Evolutionary conservation across 2,888 invertebrate species (phyloP).

Genomic region (Prosapia bicincta): DNA sequence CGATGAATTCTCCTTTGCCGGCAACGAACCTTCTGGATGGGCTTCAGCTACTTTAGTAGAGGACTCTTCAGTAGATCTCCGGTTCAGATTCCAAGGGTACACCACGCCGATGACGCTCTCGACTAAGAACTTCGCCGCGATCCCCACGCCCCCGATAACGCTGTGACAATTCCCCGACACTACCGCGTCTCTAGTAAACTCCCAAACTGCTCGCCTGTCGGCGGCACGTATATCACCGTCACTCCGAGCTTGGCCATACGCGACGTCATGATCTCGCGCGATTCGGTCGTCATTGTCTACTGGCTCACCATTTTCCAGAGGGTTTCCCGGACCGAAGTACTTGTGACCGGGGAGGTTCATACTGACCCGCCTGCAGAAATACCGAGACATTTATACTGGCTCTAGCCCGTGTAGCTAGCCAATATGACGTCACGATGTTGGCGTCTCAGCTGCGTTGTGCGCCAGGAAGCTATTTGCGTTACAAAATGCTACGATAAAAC

Average conservation of each 20-base stretch:
- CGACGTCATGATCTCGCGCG: conserved; percentile 29
- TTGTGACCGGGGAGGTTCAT: conserved; percentile 2
- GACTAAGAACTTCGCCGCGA: not conserved
- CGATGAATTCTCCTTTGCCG: too few species aligned
- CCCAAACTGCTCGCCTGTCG: conserved; percentile 26
- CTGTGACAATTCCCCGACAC: not conserved
- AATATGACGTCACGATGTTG: too few species aligned
- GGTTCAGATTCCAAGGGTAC: too few species aligned
- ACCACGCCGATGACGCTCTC: not conserved
- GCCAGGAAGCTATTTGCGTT: too few species aligned
- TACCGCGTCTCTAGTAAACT: conserved; percentile 7
- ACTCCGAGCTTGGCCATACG: conserved; percentile 27
- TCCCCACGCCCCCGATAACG: not conserved
- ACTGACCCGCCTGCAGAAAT: too few species aligned
- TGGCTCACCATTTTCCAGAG: conserved; percentile 25
- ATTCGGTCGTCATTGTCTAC: conserved; percentile 32
- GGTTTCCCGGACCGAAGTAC: conserved; percentile 32
- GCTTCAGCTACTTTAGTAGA: too few species aligned
- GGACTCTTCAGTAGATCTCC: too few species aligned
- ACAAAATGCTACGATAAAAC: too few species aligned
- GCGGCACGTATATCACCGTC: conserved; percentile 25
- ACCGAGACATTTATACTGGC: too few species aligned
- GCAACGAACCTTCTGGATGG: too few species aligned
- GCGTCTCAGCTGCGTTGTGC: too few species aligned
- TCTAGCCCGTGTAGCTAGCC: too few species aligned